phyloP scores from a whole-genome alignment of 2,797 vertebrate species.

The Labeo calbasu region DNA sequence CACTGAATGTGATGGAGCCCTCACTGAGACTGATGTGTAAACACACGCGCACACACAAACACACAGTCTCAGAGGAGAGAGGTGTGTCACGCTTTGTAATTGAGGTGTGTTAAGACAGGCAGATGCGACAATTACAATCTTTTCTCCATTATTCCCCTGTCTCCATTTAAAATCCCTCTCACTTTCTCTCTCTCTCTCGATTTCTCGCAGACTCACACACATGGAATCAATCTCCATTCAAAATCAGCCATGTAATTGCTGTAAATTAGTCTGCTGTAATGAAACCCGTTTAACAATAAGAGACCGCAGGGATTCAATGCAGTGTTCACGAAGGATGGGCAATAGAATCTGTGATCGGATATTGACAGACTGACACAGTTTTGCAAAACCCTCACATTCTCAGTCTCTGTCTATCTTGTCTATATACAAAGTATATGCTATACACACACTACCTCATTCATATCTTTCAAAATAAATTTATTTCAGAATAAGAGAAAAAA shows the following conservation, averaged over 20 bases:
- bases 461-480: not conserved
- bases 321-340: not conserved
- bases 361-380: not conserved
- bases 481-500: not conserved
- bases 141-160: constrained; percentile 34
- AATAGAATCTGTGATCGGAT: constrained; percentile 1
- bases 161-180: constrained; percentile 36
- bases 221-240: constrained; percentile 45
- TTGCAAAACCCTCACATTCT: not conserved
- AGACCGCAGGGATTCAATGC: constrained; percentile 13
- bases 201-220: not conserved
- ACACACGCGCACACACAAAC: not conserved
- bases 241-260: constrained; percentile 41
- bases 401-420: not conserved
- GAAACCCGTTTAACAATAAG: constrained; percentile 41
- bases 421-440: not conserved
- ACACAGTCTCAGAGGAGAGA: not conserved
- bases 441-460: not conserved
- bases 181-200: not conserved
- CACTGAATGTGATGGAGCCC: constrained; percentile 2
- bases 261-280: constrained; percentile 44
- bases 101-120: constrained; percentile 26
- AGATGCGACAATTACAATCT: constrained; percentile 44
- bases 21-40: not conserved
- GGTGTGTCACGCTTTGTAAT: constrained; percentile 31